A percentile compares a stretch with the other conserved stretches of the same genome.
Evolutionary conservation across 2,113 vertebrate genomes (phyloP).

Genomic region (Salvator merianae): DNA sequence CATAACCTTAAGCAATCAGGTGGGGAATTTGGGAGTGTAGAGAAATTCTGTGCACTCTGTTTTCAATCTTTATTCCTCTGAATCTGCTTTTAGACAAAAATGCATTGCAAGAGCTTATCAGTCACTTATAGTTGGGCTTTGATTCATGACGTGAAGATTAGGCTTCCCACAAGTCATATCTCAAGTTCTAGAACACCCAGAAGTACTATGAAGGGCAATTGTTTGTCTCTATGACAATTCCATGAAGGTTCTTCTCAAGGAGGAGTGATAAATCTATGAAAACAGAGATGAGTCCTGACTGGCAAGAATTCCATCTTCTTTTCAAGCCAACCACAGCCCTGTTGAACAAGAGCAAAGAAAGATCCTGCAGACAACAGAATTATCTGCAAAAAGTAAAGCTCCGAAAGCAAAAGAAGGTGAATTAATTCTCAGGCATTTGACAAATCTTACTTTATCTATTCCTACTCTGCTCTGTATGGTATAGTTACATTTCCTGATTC

Average conservation of each 20-base stretch:
- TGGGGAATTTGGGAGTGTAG: no score
- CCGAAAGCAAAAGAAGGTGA: conserved; percentile 5
- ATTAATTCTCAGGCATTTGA: background rate
- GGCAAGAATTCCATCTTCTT: conserved; percentile 16
- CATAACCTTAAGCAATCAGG: no score
- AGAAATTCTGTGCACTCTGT: no score
- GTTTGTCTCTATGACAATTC: conserved; percentile 27
- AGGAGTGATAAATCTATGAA: background rate
- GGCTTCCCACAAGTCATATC: background rate
- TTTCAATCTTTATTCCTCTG: background rate
- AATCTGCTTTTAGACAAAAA: background rate
- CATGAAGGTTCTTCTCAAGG: conserved; percentile 32
- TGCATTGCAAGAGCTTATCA: background rate
- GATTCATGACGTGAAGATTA: background rate
- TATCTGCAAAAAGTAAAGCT: background rate
- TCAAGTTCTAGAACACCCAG: conserved; percentile 22
- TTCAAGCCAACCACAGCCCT: background rate
- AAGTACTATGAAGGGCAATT: conserved; percentile 9
- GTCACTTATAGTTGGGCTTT: background rate
- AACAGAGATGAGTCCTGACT: conserved; percentile 10
- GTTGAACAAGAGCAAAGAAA: background rate
- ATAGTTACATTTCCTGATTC: background rate
- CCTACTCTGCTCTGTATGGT: background rate
- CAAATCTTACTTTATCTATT: background rate
- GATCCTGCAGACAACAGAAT: background rate